Evolutionary conservation across 2,888 invertebrate genomes (phyloP), one percentile per base, ranked within the genome.

Genomic region (Spilosoma lubricipeda): DNA sequence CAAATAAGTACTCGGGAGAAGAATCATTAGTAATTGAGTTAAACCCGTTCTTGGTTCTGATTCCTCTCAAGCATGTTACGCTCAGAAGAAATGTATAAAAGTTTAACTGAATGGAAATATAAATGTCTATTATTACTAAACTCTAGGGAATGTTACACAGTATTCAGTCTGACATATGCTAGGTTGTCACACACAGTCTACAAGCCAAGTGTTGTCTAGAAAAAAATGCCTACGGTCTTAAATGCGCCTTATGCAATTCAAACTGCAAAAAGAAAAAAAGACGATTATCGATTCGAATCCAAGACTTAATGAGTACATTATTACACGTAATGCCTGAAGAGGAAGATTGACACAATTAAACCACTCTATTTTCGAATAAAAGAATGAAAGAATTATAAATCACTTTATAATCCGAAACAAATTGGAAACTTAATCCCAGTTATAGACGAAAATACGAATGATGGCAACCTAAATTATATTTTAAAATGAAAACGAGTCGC

Each of bases 401-500:
- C 77, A 78, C 67, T 59, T 78, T 77, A 84, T 83, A 84, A 84
- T 82, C 83, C 76, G 72, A 66, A 74, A 83, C 83, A 84, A 82
- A 84, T 84, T 84, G 85, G 83, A 84, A 84, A 85, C 79, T 77
- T 85, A 79, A 85, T 82, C 77, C 78, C 27, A 59, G 80, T 80
- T 79, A 79, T 75, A 82, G 80, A 77, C 76, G 73, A 69, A 78
- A 75, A 85, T 78, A 74, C 52, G 73, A 83, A 82, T 80, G 78
- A 74, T 68, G 59, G 59, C 77, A 74, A 78, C 77, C 79, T 82
- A 83, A 83, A 86, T 85, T 85, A 83, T 85, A 80, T 84, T 83
- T 84, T 81, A 82, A 83, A 83, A 77, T 71, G 79, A 82, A 82
- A 86, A 83, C 83, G 86, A 79, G 80, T 73, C 83, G 83, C 86